phyloP scores from a whole-genome alignment of 2,888 invertebrate genomes.

The Cecidostiba fungosa region DNA sequence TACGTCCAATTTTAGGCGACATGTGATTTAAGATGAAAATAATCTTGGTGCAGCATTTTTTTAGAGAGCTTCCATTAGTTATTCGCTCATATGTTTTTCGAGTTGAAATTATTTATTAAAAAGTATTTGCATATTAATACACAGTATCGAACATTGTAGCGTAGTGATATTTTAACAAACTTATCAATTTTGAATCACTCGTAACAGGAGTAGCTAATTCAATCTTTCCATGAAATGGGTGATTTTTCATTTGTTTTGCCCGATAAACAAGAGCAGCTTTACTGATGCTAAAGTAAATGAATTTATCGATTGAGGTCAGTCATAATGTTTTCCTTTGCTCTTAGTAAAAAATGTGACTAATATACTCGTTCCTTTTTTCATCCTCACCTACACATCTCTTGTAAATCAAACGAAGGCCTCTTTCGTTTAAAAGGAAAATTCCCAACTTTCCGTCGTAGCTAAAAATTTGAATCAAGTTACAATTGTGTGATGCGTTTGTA shows the following conservation, averaged over 20 bases:
- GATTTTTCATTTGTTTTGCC: background rate
- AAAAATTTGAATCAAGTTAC: too few relatives aligned
- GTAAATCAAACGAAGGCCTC: background rate
- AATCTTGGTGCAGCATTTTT: conserved; percentile 45
- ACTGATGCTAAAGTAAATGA: conserved; percentile 4
- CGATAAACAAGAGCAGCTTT: background rate
- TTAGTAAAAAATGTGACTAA: conserved; percentile 9
- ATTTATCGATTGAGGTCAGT: conserved; percentile 30
- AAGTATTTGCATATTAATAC: background rate
- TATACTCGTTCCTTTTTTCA: background rate
- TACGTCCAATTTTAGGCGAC: background rate
- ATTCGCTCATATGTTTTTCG: conserved; percentile 17
- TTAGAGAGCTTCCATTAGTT: conserved; percentile 42
- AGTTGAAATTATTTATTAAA: conserved; percentile 11
- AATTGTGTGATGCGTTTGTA: too few relatives aligned
- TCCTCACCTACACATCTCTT: background rate
- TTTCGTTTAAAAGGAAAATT: background rate
- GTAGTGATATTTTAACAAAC: conserved; percentile 19
- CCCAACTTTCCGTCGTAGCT: background rate
- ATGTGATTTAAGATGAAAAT: conserved; percentile 15
- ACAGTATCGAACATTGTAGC: background rate
- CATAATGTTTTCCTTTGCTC: background rate
- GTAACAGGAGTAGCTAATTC: background rate
- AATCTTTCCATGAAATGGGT: background rate
- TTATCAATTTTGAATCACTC: conserved; percentile 1